Evolutionary conservation across 2,797 vertebrate genomes (phyloP), one percentile per base, ranked within the genome.

Genomic region (Hypotaenidia philippensis): DNA sequence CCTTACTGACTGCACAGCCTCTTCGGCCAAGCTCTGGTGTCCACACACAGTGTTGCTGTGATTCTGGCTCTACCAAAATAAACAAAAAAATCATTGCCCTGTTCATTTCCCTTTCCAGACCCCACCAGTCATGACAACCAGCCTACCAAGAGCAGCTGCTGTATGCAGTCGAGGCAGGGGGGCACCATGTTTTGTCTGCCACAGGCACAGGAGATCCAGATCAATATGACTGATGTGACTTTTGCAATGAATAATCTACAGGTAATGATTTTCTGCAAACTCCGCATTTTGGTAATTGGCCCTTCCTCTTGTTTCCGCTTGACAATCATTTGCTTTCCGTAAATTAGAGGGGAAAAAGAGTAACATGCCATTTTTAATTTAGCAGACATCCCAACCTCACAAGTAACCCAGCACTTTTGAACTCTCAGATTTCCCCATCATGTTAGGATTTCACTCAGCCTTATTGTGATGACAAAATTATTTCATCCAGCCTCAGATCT

Each of bases 151-250:
- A 32, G 41, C 64, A 13, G 32, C 31, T 4, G 4, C 34, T 5
- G 11, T 3, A 21, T 0, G 12, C 10, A 3, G 11, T 1, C 3
- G 5, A 76, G 36, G 49, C 3, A 16, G 34, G 5, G 3, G 31
- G 5, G 10, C 27, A 38, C 3, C 1, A 8, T 5, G 15, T 19
- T 78, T 15, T n/a, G 9, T 40, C 81, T 59, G 47, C 15, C 29
- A 1, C 22, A 3, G 38, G 47, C 45, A 31, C 11, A 1, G 0
- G 10, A 25, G 31, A 17, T 7, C 56, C 18, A 1, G 10, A 40
- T 70, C 57, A 4, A 38, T 59, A 6, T 4, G 26, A 60, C 10
- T 2, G 32, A 75, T 29, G 50, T 13, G 5, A 44, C 29, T 56
- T 60, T 12, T 18, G 53, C 1, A 8, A 59, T 17, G 49, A 72